Evolutionary conservation across 2,888 invertebrate genomes (phyloP).

Genomic region (Pristionchus arcanus): DNA sequence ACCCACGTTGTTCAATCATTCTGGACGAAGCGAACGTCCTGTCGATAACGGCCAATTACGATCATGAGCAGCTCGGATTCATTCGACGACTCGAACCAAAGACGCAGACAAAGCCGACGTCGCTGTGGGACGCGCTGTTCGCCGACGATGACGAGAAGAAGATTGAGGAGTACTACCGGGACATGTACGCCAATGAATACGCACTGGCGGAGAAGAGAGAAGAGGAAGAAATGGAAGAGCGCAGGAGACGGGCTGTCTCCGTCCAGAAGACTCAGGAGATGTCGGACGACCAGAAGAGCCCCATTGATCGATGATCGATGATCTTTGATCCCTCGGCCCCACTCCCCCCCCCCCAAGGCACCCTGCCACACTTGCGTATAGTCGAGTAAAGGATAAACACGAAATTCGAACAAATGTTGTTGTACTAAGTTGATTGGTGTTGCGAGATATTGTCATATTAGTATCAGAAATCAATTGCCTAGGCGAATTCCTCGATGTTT

Average conservation of each 20-base stretch:
- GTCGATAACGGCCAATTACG: background rate
- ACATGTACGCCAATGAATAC: slow-evolving; percentile 5
- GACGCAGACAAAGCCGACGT: background rate
- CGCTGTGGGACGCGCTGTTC: slow-evolving; percentile 48
- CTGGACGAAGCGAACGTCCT: slow-evolving; percentile 43
- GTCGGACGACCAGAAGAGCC: background rate
- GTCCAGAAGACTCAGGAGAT: slow-evolving; percentile 12
- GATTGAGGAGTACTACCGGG: slow-evolving; percentile 17
- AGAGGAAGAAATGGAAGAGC: background rate
- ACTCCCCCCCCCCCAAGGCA: background rate
- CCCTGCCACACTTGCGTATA: too few species aligned
- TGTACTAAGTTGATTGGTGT: too few species aligned
- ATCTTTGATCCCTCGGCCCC: background rate
- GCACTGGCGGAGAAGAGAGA: background rate
- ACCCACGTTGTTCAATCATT: slow-evolving; percentile 12
- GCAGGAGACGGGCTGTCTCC: background rate
- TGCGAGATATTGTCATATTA: too few species aligned
- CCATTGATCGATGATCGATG: background rate
- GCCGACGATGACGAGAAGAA: slow-evolving; percentile 8
- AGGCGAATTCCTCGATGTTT: too few species aligned
- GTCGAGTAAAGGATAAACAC: too few species aligned
- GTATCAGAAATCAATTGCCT: too few species aligned
- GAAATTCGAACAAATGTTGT: too few species aligned
- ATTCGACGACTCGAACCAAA: background rate
- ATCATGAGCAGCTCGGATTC: slow-evolving; percentile 21